Percentiles rank a stretch among this genome's conserved stretches.
These are phyloP conservation scores for Falco cherrug DNA, from an alignment of 2,797 vertebrate species.

Conservation along the genomic window DNA sequence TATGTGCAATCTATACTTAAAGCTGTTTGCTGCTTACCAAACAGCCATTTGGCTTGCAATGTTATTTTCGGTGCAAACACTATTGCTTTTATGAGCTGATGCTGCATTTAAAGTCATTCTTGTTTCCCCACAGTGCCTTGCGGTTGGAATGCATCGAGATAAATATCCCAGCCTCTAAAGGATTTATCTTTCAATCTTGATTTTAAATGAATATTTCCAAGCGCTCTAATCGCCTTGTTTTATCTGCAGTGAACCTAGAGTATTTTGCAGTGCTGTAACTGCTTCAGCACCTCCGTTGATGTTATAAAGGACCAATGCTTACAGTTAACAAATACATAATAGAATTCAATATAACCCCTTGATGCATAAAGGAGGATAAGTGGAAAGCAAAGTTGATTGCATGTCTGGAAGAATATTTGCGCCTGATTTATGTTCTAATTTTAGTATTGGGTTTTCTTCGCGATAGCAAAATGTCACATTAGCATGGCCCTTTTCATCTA, in stretches of 20 bases:
- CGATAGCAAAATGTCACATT: slow-evolving; percentile 73
- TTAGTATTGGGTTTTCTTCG: slow-evolving; percentile 69
- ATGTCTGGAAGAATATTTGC: slow-evolving; percentile 66
- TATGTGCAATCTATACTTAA: not conserved
- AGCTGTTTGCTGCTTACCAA: slow-evolving; percentile 19
- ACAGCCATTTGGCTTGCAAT: not conserved
- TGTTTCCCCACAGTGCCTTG: not conserved
- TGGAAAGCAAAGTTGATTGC: slow-evolving; percentile 63
- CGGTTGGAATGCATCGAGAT: not conserved
- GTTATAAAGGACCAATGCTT: not conserved
- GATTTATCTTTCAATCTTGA: slow-evolving; percentile 47
- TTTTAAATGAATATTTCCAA: slow-evolving; percentile 46
- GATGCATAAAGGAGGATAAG: slow-evolving; percentile 49
- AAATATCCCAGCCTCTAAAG: slow-evolving; percentile 3
- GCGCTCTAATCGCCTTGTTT: not conserved
- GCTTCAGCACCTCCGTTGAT: not conserved
- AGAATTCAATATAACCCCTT: slow-evolving; percentile 20
- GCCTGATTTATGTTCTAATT: slow-evolving; percentile 78
- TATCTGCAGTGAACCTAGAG: not conserved
- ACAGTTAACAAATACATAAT: not conserved
- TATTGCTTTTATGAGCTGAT: not conserved
- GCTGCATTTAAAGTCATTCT: not conserved
- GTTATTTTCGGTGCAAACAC: not conserved
- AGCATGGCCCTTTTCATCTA: slow-evolving; percentile 69
- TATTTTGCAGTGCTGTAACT: not conserved